Percentiles rank a stretch among this genome's conserved stretches.
Evolutionary conservation across 2,888 invertebrate genomes (phyloP).

Genomic region (Caenorhabditis sp.): DNA sequence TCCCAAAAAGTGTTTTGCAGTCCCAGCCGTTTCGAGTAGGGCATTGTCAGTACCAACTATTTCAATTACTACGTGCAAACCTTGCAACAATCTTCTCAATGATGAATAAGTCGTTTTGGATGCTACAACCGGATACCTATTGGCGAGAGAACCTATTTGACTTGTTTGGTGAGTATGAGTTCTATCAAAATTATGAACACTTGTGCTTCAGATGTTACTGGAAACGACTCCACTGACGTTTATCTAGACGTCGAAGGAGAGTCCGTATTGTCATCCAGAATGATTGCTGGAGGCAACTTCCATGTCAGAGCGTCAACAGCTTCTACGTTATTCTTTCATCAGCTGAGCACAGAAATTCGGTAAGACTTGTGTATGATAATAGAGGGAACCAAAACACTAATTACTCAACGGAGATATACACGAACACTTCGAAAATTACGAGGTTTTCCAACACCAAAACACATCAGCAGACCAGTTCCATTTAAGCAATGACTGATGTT

Average conservation of each 20-base stretch:
- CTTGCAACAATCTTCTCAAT: constrained; percentile 74
- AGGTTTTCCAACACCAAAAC: too few species aligned
- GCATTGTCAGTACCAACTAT: constrained; percentile 80
- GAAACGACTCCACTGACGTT: constrained; percentile 60
- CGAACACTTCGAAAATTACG: too few species aligned
- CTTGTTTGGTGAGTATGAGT: constrained; percentile 71
- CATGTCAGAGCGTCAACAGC: constrained; percentile 71
- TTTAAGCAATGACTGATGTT: neutral
- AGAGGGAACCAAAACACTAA: too few species aligned
- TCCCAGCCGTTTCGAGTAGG: constrained; percentile 74
- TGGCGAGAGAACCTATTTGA: constrained; percentile 80
- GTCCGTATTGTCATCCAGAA: constrained; percentile 71
- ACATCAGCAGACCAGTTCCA: neutral
- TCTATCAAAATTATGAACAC: neutral
- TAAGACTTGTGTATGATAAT: neutral
- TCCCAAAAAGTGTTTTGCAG: constrained; percentile 56
- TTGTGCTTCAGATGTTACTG: constrained; percentile 51
- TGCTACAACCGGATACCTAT: constrained; percentile 80
- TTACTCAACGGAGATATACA: too few species aligned
- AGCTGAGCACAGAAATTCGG: constrained; percentile 66
- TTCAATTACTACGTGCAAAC: constrained; percentile 79
- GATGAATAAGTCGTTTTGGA: constrained; percentile 75
- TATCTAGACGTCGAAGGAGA: constrained; percentile 78
- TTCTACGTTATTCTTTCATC: constrained; percentile 74
- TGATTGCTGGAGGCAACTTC: constrained; percentile 82